Evolutionary conservation across 2,797 vertebrate species (phyloP), one percentile per base, ranked within the genome.

Genomic region (Lagothrix lagotricha): DNA sequence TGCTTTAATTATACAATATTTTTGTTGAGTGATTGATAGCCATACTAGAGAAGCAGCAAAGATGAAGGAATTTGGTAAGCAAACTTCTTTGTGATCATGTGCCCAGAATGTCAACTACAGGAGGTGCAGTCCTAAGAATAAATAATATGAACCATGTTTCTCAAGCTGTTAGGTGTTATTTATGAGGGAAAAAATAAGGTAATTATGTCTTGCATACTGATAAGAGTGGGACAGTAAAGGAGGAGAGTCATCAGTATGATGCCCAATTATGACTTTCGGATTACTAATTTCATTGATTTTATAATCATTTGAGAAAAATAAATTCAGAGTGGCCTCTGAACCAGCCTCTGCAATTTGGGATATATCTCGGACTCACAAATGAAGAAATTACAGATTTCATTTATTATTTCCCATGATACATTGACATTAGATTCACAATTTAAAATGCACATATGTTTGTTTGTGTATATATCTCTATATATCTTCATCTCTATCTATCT

Each of bases 241-340:
- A 97, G 90, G 46, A 93, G 67, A 94, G 92, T 96, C 96, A 96
- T 98, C 96, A 91, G 93, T 85, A 20, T 46, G 90, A 93, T 94
- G 75, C 64, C 72, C 90, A 96, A 88, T 94, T 97, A 97, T 77
- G 92, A 93, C 88, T 97, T 98, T 48, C 95, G 96, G 84, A 97
- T 98, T 98, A 87, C 54, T 88, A 95, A 97, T 97, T 97, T 97
- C 88, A 88, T 96, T 88, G 73, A 97, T 98, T 97, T 97, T 97
- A 70, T 97, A 98, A 97, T 97, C 97, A 98, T 96, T 95, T 98
- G 97, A 98, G 96, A 98, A 96, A 98, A 97, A 94, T 97, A 98
- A 98, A 98, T 97, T 82, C 84, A 67, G 83, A 81, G 72, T 97
- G 98, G 3, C 11, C 0, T 14, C 28, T 75, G 46, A 84, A 30